Percentiles rank a stretch among this genome's conserved stretches.
These are phyloP conservation scores for Agonum fuliginosum DNA, from an alignment of 2,888 invertebrate genomes.

Conservation along the genomic window DNA sequence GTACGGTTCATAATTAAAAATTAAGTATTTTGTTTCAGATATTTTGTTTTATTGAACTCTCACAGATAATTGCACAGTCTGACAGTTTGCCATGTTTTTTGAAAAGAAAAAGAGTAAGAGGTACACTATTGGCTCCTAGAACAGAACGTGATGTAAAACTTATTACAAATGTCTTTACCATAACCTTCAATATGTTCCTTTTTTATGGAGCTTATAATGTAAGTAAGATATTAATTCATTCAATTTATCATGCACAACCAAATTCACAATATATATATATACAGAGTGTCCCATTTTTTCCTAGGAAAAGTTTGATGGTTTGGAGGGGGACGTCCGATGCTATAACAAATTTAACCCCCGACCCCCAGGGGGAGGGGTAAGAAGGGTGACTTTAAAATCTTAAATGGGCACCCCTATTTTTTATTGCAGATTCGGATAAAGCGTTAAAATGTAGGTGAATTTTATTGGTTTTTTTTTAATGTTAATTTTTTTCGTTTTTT, in stretches of 20 bases:
- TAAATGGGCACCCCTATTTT: too few relatives aligned
- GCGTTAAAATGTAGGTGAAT: too few relatives aligned
- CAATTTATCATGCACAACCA: background rate
- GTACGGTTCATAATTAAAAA: too few relatives aligned
- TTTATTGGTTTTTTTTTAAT: too few relatives aligned
- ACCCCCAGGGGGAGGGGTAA: too few relatives aligned
- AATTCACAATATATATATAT: background rate
- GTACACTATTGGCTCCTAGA: background rate
- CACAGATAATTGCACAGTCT: background rate
- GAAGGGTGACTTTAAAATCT: too few relatives aligned
- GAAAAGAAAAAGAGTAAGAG: constrained; percentile 2
- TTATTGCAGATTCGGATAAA: too few relatives aligned
- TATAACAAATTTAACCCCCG: too few relatives aligned
- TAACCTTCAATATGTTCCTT: background rate
- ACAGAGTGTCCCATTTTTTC: constrained; percentile 68
- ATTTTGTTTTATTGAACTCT: background rate
- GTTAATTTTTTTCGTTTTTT: too few relatives aligned
- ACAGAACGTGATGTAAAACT: constrained; percentile 15
- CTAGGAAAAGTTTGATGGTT: too few relatives aligned
- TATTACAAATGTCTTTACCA: constrained; percentile 13
- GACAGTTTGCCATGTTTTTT: background rate
- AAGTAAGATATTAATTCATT: background rate
- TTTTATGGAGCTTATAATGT: background rate
- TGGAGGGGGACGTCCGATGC: too few relatives aligned
- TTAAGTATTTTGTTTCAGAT: background rate